Evolutionary conservation across 2,113 vertebrate species (phyloP).

Genomic region (Sitta europaea): DNA sequence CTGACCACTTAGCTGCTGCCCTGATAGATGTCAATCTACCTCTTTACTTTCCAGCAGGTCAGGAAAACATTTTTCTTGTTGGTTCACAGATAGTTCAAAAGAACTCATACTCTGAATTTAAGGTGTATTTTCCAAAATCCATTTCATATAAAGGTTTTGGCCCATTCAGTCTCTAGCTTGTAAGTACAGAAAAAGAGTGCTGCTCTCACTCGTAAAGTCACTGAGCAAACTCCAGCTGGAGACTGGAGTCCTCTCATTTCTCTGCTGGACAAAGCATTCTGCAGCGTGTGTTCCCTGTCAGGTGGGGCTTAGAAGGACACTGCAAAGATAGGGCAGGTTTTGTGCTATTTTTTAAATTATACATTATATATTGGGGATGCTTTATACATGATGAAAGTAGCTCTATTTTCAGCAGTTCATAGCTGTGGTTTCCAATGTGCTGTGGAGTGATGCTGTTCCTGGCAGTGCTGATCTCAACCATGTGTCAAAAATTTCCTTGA

Average conservation of each 20-base stretch:
- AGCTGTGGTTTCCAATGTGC: not conserved
- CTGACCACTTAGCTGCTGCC: not conserved
- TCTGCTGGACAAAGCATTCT: not conserved
- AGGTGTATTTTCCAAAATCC: not conserved
- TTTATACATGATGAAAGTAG: not conserved
- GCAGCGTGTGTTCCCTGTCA: accelerated
- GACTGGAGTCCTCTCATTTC: not conserved
- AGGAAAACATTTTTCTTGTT: not conserved
- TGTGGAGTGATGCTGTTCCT: not conserved
- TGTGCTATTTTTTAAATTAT: not conserved
- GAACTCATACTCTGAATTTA: not conserved
- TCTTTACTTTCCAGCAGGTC: not conserved
- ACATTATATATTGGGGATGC: not conserved
- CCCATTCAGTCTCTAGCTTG: not conserved
- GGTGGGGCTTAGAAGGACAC: not conserved
- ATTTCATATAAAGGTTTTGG: not conserved
- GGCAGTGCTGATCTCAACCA: not conserved
- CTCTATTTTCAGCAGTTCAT: not conserved
- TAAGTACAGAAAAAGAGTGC: not conserved
- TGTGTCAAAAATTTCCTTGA: not conserved
- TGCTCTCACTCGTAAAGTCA: not conserved
- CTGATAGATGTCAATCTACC: not conserved
- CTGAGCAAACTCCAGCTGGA: not conserved
- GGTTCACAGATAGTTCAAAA: not conserved
- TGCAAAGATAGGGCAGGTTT: not conserved